Evolutionary conservation across 2,113 vertebrate species (phyloP).

Genomic region (Brevimyrus niger): DNA sequence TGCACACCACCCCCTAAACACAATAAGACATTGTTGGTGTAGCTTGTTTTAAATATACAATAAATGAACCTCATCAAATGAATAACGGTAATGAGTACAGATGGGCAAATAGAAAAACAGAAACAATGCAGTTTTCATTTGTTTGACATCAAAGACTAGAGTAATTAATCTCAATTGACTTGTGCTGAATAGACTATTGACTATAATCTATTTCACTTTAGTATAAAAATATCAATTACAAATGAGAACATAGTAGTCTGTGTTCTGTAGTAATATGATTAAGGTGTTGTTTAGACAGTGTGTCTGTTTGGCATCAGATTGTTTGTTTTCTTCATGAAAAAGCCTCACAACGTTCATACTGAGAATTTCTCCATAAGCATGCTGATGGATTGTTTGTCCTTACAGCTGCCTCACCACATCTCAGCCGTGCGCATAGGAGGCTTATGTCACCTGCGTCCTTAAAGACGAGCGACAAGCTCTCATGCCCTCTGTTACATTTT

Average conservation of each 20-base stretch:
- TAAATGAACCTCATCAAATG: not conserved
- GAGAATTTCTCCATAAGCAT: not conserved
- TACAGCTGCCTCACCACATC: not conserved
- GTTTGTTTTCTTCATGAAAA: not conserved
- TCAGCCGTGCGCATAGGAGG: not conserved
- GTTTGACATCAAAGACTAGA: not conserved
- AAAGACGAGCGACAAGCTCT: not conserved
- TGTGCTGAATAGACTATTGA: not conserved
- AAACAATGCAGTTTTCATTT: not conserved
- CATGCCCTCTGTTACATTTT: not conserved
- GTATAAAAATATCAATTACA: not conserved
- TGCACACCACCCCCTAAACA: not conserved
- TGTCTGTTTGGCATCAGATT: not conserved
- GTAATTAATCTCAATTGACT: not conserved
- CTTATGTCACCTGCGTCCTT: not conserved
- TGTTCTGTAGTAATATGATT: not conserved
- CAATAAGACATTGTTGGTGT: not conserved
- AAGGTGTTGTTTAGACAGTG: not conserved
- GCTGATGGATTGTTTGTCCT: not conserved
- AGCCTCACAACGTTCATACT: not conserved
- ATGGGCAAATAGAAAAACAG: not conserved
- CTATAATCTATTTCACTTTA: not conserved
- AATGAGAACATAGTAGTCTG: not conserved
- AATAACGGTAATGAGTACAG: not conserved
- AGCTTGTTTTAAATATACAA: not conserved